A percentile compares a stretch with the other conserved stretches of the same genome.
phyloP scores from a whole-genome alignment of 2,888 invertebrate genomes.

The Pterostichus niger region DNA sequence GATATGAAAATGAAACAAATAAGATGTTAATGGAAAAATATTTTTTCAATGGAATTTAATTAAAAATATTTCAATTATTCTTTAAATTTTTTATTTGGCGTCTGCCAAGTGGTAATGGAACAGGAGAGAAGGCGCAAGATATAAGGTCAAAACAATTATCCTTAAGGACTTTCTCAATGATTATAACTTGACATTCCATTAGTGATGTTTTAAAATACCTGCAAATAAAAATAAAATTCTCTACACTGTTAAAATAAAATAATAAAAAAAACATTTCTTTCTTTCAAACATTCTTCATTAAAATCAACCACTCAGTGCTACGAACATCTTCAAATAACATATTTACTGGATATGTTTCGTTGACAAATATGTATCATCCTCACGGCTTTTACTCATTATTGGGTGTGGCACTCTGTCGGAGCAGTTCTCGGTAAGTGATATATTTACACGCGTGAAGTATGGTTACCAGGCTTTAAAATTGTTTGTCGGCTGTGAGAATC shows the following conservation, averaged over 20 bases:
- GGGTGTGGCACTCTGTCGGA: too few relatives aligned
- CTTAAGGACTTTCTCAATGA: constrained; percentile 62
- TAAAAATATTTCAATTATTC: constrained; percentile 58
- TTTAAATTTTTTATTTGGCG: constrained; percentile 51
- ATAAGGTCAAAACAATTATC: constrained; percentile 65
- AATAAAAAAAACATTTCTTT: not conserved
- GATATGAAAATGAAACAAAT: constrained; percentile 35
- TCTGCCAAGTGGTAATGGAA: constrained; percentile 49
- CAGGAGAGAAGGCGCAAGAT: constrained; percentile 42
- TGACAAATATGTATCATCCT: too few relatives aligned
- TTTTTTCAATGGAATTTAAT: constrained; percentile 56
- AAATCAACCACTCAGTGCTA: too few relatives aligned
- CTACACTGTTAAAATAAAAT: constrained; percentile 52
- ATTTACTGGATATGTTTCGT: too few relatives aligned
- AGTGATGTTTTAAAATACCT: constrained; percentile 66
- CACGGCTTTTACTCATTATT: too few relatives aligned
- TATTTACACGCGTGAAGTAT: too few relatives aligned
- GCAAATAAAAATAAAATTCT: constrained; percentile 59
- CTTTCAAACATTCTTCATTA: not conserved
- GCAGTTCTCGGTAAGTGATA: too few relatives aligned
- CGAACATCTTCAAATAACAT: too few relatives aligned
- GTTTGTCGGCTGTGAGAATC: too few relatives aligned
- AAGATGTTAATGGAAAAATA: constrained; percentile 47
- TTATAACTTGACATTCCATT: constrained; percentile 65
- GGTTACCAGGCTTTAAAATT: too few relatives aligned